phyloP scores from a whole-genome alignment of 2,888 invertebrate genomes.

The Andrena dorsata region DNA sequence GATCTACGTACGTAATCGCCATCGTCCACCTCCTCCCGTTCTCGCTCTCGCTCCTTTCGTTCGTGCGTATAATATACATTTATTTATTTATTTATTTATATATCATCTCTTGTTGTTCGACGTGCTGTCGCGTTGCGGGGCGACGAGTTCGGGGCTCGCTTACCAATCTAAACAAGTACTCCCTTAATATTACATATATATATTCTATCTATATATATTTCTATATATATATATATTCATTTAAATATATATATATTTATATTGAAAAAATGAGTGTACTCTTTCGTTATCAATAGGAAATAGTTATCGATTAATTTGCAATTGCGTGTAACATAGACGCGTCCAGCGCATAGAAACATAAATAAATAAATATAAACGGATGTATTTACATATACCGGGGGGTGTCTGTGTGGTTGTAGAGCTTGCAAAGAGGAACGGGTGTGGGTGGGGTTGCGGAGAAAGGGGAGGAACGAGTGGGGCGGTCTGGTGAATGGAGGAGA shows the following conservation, averaged over 20 bases:
- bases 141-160: conserved; percentile 78
- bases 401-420: conserved; percentile 18
- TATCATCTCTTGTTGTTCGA: conserved; percentile 53
- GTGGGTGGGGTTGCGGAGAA: not conserved
- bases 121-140: conserved; percentile 77
- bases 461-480: no score
- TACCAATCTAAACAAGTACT: conserved; percentile 78
- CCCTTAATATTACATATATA: conserved; percentile 75
- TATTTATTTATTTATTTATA: conserved; percentile 49
- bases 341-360: conserved; percentile 84
- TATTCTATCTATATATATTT: conserved; percentile 70
- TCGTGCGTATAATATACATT: conserved; percentile 27
- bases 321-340: conserved; percentile 80
- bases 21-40: not conserved
- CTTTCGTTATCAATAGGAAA: conserved; percentile 72
- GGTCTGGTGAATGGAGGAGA: not conserved
- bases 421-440: not conserved
- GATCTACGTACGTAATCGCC: conserved; percentile 61
- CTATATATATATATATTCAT: conserved; percentile 65
- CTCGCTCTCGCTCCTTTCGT: conserved; percentile 36
- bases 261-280: conserved; percentile 76
- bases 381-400: conserved; percentile 76
- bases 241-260: conserved; percentile 65
- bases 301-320: conserved; percentile 74
- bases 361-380: conserved; percentile 82